Evolutionary conservation across 1,140 invertebrate genomes (phyloP), one percentile per base, ranked within the genome.

Genomic region (Pomacea maculata): DNA sequence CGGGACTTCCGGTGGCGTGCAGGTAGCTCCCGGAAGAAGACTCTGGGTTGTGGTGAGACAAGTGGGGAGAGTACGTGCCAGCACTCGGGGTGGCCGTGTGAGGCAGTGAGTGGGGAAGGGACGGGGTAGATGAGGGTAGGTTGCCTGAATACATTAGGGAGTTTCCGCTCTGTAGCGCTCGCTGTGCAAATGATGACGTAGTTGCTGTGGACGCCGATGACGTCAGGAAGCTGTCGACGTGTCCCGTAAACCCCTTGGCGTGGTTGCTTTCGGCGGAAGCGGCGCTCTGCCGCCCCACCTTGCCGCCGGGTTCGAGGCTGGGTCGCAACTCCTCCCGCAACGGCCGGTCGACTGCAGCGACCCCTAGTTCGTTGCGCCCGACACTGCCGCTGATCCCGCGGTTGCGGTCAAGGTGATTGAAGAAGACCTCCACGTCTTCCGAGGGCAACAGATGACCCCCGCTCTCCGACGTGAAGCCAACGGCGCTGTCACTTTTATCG

Each of bases 341-440:
- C 67, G 21, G 67, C 9, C 67, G 12, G 14, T 70, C 12, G 29
- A 25, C 21, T 11, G 10, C 67, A 25, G 29, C 67, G n/a, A 10
- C 29, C 1, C 67, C 67, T 15, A 12, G 11, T 61, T 67, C 17
- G 75, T 15, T 29, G 52, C 76, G 11, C 11, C 57, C 15, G 57
- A 11, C 57, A 17, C 57, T 61, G 57, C 11, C 15, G 57, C 15
- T 61, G 57, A 61, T 8, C 57, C 25, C 67, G 15, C 70, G 70
- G 17, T 83, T 85, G 63, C 81, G 80, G 72, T 89, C 87, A 65
- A 89, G 82, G 73, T 87, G 83, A 71, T 88, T 89, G 70, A 89
- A 86, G 73, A 88, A 88, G 29, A 84, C 81, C 82, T 89, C 88
- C 17, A 89, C 87, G 83, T 89, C 88, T 80, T 89, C 88, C 29